These are phyloP conservation scores for Thelaira solivaga DNA, from an alignment of 2,888 invertebrate species.

Conservation along the genomic window DNA sequence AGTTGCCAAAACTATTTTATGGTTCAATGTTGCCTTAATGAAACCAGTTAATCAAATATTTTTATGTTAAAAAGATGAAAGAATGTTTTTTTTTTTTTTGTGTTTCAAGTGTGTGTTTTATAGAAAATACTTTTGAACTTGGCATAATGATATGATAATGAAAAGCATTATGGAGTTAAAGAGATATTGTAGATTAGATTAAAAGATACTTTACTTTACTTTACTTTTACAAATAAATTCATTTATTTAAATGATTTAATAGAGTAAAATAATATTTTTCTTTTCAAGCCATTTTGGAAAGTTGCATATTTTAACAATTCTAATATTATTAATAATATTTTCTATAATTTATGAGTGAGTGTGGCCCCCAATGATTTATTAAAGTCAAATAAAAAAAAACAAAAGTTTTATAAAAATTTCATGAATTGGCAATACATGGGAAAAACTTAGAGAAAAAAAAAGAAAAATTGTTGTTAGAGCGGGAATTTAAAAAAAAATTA, in stretches of 20 bases:
- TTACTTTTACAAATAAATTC: conserved; percentile 33
- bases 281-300: conserved; percentile 16
- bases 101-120: background rate
- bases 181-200: conserved; percentile 50
- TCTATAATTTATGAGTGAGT: conserved; percentile 26
- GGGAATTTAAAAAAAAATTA: too few relatives aligned
- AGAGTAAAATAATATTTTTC: background rate
- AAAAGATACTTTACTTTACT: conserved; percentile 41
- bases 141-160: conserved; percentile 58
- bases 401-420: background rate
- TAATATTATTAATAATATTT: conserved; percentile 23
- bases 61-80: conserved; percentile 43
- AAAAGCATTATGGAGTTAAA: conserved; percentile 52
- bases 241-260: conserved; percentile 24
- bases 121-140: conserved; percentile 44
- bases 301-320: conserved; percentile 8
- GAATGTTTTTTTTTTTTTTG: conserved; percentile 38
- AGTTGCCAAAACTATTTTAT: conserved; percentile 48
- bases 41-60: conserved; percentile 59
- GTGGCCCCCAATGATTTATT: background rate
- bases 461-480: too few relatives aligned
- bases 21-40: conserved; percentile 47
- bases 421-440: background rate
- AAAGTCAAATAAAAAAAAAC: background rate
- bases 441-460: background rate